Conservation (phyloP, 2,797 vertebrate genomes). For the Danio tinwini region DNA sequence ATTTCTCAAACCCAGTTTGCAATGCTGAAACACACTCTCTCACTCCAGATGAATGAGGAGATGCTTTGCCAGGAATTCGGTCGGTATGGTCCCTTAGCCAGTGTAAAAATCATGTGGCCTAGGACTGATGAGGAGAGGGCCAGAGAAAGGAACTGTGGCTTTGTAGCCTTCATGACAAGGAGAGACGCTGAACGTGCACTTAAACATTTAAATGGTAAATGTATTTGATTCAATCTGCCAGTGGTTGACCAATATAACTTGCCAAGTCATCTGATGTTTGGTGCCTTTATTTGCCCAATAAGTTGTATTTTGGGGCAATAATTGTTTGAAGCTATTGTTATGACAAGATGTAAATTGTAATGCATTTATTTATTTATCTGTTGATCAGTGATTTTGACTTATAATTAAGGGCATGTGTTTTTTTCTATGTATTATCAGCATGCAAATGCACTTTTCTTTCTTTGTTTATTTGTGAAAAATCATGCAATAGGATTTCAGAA, state of each 20-base stretch:
- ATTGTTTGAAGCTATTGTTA: neutral
- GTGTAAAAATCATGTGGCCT: conserved; percentile 99
- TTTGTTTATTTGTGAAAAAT: neutral
- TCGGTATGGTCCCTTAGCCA: conserved; percentile 95
- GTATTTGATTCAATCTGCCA: neutral
- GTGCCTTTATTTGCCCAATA: neutral
- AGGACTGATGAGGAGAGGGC: conserved; percentile 98
- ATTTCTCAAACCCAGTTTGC: neutral
- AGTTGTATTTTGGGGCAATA: neutral
- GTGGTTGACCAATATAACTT: neutral
- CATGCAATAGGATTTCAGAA: neutral
- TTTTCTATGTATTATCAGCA: neutral
- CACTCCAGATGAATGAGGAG: conserved; percentile 95
- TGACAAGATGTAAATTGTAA: neutral
- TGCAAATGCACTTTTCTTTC: neutral
- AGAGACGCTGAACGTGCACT: conserved; percentile 97
- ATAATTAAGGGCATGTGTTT: neutral
- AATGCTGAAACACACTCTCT: neutral
- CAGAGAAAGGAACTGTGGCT: conserved; percentile 97
- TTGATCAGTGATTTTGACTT: neutral
- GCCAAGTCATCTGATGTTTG: neutral
- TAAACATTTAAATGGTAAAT: conserved; percentile 95
- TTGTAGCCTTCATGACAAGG: conserved; percentile 99
- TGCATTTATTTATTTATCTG: too few species aligned
- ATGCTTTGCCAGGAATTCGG: conserved; percentile 99